phyloP scores from a whole-genome alignment of 2,888 invertebrate species.

The Cryptus armator region DNA sequence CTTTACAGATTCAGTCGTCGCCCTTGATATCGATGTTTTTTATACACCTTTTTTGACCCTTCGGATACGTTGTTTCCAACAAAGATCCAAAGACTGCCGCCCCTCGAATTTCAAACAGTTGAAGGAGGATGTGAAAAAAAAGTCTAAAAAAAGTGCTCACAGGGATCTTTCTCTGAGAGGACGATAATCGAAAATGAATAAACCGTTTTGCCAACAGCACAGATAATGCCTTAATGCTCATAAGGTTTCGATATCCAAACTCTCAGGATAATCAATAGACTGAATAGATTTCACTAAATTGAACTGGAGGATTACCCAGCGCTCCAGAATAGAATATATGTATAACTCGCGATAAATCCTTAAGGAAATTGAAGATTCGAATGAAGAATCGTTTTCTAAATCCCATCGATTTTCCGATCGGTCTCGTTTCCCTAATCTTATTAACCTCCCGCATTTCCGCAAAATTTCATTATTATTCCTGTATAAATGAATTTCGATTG shows the following conservation, averaged over 20 bases:
- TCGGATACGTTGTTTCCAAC: background rate
- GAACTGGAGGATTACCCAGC: background rate
- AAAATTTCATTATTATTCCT: background rate
- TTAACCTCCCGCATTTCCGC: background rate
- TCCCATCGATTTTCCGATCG: background rate
- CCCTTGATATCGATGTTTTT: background rate
- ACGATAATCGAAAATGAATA: background rate
- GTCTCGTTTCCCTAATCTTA: slow-evolving; percentile 8
- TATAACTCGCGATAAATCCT: background rate
- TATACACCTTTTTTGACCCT: background rate
- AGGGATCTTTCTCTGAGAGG: background rate
- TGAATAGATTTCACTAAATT: background rate
- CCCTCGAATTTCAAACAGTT: background rate
- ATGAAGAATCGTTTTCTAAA: slow-evolving; percentile 8
- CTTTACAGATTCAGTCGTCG: background rate
- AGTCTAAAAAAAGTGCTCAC: background rate
- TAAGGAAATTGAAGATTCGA: background rate
- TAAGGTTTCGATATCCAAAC: background rate
- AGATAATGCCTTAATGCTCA: background rate
- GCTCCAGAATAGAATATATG: background rate
- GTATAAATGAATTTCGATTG: background rate
- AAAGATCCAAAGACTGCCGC: no score
- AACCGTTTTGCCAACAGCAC: background rate
- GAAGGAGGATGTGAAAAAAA: background rate
- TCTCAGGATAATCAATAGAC: background rate